These are phyloP conservation scores for Blastobasis lacticolella DNA, from an alignment of 2,888 invertebrate genomes.

Conservation along the genomic window DNA sequence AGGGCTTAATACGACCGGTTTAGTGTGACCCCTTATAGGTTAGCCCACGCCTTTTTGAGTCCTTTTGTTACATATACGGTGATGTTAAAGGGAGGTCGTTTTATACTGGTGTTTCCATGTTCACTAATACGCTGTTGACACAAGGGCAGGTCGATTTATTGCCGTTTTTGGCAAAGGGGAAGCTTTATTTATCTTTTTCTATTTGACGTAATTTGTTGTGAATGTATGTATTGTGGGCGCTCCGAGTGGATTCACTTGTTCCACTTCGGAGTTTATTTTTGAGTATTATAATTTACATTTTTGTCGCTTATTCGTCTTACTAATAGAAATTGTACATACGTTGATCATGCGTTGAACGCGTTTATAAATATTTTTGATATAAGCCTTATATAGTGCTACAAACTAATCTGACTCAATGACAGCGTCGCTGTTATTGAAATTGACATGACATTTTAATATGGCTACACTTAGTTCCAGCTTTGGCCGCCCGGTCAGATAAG, in stretches of 20 bases:
- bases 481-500: no score
- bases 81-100: conserved; percentile 19
- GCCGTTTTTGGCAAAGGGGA: conserved; percentile 60
- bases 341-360: no score
- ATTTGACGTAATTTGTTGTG: conserved; percentile 48
- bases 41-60: conserved; percentile 3
- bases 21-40: conserved; percentile 18
- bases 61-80: conserved; percentile 6
- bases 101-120: conserved; percentile 35
- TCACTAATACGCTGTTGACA: conserved; percentile 65
- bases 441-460: no score
- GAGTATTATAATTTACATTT: no score
- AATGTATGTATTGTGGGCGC: conserved; percentile 32
- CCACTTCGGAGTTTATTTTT: no score
- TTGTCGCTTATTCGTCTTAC: no score
- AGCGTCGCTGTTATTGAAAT: no score
- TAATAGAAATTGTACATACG: no score
- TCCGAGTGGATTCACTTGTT: conserved; percentile 27
- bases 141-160: conserved; percentile 66
- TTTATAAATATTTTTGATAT: no score
- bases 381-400: no score
- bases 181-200: conserved; percentile 61
- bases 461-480: no score
- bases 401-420: no score
- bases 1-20: conserved; percentile 46